These are phyloP conservation scores for Choristoneura fumiferana DNA, from an alignment of 1,140 invertebrate genomes.

Conservation along the genomic window DNA sequence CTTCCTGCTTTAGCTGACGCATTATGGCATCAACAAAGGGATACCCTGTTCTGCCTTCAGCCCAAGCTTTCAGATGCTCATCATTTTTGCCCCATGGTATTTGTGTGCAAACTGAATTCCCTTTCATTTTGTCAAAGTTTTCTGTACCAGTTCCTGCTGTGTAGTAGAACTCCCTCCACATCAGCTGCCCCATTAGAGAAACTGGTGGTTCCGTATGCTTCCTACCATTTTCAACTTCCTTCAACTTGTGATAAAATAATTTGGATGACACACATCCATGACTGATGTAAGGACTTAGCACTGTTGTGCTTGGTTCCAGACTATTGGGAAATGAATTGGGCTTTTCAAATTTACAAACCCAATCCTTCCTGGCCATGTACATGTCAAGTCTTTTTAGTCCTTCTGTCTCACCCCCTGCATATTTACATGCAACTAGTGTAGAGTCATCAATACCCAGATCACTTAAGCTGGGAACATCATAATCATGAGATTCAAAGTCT, in stretches of 20 bases:
- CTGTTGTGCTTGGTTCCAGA: conserved; percentile 85
- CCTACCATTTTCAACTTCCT: conserved; percentile 75
- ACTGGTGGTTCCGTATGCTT: conserved; percentile 81
- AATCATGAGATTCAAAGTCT: conserved; percentile 77
- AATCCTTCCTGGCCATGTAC: conserved; percentile 81
- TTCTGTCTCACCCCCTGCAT: conserved; percentile 85
- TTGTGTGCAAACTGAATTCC: conserved; percentile 85
- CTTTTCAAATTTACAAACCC: conserved; percentile 87
- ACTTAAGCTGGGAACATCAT: conserved; percentile 80
- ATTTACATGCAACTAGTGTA: conserved; percentile 73
- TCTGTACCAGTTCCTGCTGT: conserved; percentile 83
- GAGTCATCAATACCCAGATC: conserved; percentile 79
- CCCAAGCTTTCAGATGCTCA: conserved; percentile 83
- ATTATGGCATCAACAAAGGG: conserved; percentile 91
- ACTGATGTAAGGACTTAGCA: conserved; percentile 86
- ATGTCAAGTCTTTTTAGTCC: conserved; percentile 81
- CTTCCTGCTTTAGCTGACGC: conserved; percentile 85
- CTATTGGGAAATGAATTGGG: conserved; percentile 87
- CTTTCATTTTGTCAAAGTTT: conserved; percentile 86
- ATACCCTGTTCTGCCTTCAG: conserved; percentile 85
- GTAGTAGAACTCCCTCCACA: conserved; percentile 90
- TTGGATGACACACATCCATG: conserved; percentile 86
- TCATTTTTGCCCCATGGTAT: conserved; percentile 85
- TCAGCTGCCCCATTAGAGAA: conserved; percentile 82
- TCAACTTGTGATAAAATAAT: conserved; percentile 82